Percentiles rank a stretch among this genome's conserved stretches.
Evolutionary conservation across 2,113 vertebrate species (phyloP).

Genomic region (Macaca fascicularis): T2T-MFA8v1.1 NC_088384.1:25124001-25124500

Average conservation of each 20-base stretch:
- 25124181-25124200: too few species aligned
- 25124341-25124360: not conserved
- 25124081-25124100: not conserved
- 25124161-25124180: not conserved
- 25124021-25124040: not conserved
- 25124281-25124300: not conserved
- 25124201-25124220: too few species aligned
- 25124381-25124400: not conserved
- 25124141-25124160: not conserved
- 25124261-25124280: not conserved
- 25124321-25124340: not conserved
- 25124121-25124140: not conserved
- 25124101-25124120: not conserved
- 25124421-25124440: not conserved
- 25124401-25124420: not conserved
- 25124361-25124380: not conserved
- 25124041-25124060: not conserved
- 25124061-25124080: not conserved
- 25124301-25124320: not conserved
- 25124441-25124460: not conserved
- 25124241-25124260: not conserved
- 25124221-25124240: not conserved
- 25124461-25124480: not conserved
- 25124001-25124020: not conserved
- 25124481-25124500: not conserved